Evolutionary conservation across 2,113 vertebrate species (phyloP).

Genomic region (Pristiophorus japonicus): DNA sequence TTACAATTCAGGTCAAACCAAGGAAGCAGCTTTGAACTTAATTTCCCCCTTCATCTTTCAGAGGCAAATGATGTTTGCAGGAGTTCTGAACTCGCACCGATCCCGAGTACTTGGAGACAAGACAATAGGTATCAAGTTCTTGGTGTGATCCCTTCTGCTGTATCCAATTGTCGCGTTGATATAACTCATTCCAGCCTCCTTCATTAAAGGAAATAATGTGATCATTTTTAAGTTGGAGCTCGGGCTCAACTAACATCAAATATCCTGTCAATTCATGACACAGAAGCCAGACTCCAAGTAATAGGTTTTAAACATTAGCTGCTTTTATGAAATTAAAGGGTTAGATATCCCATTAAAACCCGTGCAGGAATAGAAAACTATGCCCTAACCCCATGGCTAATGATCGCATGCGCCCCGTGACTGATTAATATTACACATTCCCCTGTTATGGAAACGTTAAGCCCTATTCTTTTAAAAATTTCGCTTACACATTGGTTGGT

Average conservation of each 20-base stretch:
- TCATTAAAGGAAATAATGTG: constrained; percentile 17
- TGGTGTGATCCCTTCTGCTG: background rate
- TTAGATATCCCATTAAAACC: no score
- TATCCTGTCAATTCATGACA: constrained; percentile 18
- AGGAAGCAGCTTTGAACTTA: background rate
- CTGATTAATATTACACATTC: background rate
- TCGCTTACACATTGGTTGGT: background rate
- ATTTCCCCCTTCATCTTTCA: constrained; percentile 25
- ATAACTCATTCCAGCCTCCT: background rate
- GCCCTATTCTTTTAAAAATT: background rate
- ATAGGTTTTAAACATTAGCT: background rate
- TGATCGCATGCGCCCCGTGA: background rate
- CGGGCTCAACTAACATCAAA: background rate
- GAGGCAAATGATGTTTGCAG: background rate
- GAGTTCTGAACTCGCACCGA: background rate
- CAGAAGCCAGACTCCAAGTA: background rate
- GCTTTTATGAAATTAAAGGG: background rate
- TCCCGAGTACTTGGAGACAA: background rate
- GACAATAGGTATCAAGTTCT: background rate
- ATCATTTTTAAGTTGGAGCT: background rate
- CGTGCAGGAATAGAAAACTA: background rate
- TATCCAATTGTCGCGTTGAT: background rate
- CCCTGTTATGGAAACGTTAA: background rate
- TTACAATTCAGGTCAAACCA: background rate
- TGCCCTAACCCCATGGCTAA: background rate